These are phyloP conservation scores for Saxicola maurus DNA, from an alignment of 2,797 vertebrate genomes.

Conservation along the genomic window DNA sequence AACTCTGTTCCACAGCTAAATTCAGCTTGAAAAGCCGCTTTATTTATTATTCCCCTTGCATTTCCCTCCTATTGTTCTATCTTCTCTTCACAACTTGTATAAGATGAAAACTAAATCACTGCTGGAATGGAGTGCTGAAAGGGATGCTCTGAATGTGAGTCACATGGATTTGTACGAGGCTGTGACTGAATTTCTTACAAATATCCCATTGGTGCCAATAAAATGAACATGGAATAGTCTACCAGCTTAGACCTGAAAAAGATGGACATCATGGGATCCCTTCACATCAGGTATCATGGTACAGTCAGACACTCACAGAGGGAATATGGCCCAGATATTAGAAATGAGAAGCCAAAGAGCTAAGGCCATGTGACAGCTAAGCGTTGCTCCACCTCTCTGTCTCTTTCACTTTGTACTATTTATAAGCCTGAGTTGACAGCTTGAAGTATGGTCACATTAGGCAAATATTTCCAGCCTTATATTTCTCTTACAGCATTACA, in stretches of 20 bases:
- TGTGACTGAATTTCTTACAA: neutral
- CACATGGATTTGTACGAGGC: neutral
- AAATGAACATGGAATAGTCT: neutral
- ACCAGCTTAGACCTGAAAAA: neutral
- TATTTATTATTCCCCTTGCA: neutral
- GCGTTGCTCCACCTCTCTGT: neutral
- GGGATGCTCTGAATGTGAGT: fast-evolving
- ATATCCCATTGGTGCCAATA: neutral
- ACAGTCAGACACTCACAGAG: neutral
- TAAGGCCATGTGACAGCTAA: neutral
- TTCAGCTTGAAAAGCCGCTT: neutral
- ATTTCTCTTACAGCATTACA: neutral
- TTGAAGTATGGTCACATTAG: neutral
- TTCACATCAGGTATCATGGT: neutral
- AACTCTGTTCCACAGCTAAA: neutral
- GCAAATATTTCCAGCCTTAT: neutral
- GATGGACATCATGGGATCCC: neutral
- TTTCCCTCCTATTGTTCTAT: neutral
- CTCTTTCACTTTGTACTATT: neutral
- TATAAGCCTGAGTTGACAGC: neutral
- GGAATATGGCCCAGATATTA: neutral
- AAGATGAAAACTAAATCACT: neutral
- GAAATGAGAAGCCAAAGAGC: neutral
- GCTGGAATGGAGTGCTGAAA: neutral
- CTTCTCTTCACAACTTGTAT: neutral